Conservation (phyloP, 2,797 vertebrate species). For the Gorsachius magnificus region DNA sequence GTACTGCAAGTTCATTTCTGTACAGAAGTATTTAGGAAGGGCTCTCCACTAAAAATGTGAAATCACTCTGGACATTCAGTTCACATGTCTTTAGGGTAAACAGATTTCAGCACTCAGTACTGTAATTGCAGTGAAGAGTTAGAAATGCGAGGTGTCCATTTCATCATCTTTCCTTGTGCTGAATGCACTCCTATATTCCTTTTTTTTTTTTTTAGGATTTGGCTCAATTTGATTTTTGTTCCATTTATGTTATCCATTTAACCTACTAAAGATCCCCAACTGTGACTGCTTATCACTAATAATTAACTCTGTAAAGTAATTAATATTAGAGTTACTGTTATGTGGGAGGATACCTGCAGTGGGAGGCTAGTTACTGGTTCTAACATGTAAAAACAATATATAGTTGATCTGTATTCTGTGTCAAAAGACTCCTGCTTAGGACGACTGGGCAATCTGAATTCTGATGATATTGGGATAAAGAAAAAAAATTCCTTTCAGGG, state of each 20-base stretch:
- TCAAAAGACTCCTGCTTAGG: background rate
- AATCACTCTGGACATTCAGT: background rate
- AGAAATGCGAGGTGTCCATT: background rate
- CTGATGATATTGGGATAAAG: background rate
- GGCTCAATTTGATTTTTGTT: background rate
- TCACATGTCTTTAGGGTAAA: background rate
- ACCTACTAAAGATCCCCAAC: background rate
- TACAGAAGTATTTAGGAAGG: background rate
- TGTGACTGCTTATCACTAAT: background rate
- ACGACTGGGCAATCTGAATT: background rate
- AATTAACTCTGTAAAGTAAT: background rate
- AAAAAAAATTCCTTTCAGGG: background rate
- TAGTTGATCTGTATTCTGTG: background rate
- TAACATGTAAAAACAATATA: background rate
- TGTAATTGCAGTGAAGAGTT: background rate
- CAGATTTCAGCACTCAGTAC: background rate
- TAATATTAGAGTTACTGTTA: background rate
- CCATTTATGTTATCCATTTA: background rate
- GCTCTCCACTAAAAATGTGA: background rate
- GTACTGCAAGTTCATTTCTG: background rate
- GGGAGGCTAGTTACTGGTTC: background rate
- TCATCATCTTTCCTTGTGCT: background rate
- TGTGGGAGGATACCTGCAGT: background rate
- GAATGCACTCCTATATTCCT: background rate
- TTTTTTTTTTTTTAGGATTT: background rate